Percentiles rank a stretch among this genome's conserved stretches.
phyloP scores from a whole-genome alignment of 2,113 vertebrate genomes.

The Oxygymnocypris stewartii region DNA sequence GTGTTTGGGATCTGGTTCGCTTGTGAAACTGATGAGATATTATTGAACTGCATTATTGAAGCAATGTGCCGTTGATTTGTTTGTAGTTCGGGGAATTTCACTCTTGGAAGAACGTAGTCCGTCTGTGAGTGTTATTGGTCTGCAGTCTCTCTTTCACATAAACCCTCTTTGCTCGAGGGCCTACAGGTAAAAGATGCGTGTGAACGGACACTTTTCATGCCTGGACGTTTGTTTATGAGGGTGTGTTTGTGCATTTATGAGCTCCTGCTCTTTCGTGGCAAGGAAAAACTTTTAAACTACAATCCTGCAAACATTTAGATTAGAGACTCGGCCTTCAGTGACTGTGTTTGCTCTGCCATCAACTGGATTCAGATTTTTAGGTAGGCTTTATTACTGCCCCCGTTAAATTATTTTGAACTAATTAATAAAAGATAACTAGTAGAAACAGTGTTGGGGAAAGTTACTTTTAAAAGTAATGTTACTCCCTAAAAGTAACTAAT shows the following conservation, averaged over 20 bases:
- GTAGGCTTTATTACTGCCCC: background rate
- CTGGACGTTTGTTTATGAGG: conserved; percentile 42
- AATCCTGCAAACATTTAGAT: conserved; percentile 17
- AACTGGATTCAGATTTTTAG: background rate
- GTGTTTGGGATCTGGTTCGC: background rate
- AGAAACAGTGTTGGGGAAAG: too few species aligned
- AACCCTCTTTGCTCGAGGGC: background rate
- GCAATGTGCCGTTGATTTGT: conserved; percentile 1
- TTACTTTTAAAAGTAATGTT: too few species aligned
- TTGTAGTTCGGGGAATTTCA: background rate
- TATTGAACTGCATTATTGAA: background rate
- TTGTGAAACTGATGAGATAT: background rate
- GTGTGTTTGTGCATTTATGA: conserved; percentile 37
- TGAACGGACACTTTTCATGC: conserved; percentile 34
- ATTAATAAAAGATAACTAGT: background rate
- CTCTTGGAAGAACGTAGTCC: background rate
- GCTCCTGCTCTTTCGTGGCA: conserved; percentile 10
- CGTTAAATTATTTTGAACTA: background rate
- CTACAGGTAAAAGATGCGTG: conserved; percentile 31
- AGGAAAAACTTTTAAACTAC: conserved; percentile 21
- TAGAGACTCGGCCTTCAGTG: conserved; percentile 30
- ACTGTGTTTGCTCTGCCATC: background rate
- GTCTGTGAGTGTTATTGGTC: background rate
- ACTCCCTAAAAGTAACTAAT: too few species aligned
- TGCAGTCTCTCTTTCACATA: conserved; percentile 9